Percentiles rank a stretch among this genome's conserved stretches.
Evolutionary conservation across 2,797 vertebrate genomes (phyloP).

Genomic region (Mastacembelus armatus): DNA sequence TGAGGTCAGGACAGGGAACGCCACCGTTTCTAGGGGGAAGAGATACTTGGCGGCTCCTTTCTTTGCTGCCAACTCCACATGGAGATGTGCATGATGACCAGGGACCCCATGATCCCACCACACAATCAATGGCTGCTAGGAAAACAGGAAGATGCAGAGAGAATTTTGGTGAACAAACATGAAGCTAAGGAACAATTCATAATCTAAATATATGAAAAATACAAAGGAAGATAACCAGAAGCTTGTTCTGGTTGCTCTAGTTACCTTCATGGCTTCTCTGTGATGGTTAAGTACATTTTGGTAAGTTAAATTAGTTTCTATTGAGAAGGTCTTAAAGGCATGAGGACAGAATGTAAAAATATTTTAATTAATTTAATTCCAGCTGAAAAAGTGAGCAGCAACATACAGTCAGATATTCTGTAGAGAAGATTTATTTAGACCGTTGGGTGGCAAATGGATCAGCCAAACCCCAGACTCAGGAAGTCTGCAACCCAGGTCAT

Average conservation of each 20-base stretch:
- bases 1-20: constrained; percentile 88
- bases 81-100: constrained; percentile 88
- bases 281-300: not conserved
- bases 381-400: constrained; percentile 27
- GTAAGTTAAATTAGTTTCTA: not conserved
- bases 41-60: constrained; percentile 86
- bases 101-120: constrained; percentile 86
- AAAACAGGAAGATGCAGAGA: constrained; percentile 33
- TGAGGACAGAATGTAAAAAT: not conserved
- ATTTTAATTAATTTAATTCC: not conserved
- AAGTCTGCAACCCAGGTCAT: constrained; percentile 61
- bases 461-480: constrained; percentile 63
- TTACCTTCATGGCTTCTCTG: not conserved
- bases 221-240: not conserved
- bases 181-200: too few species aligned
- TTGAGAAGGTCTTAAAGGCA: not conserved
- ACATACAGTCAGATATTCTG: constrained; percentile 31
- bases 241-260: not conserved
- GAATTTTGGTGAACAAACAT: not conserved
- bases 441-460: constrained; percentile 32
- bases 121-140: constrained; percentile 87
- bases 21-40: constrained; percentile 88
- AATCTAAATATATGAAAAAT: not conserved
- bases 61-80: constrained; percentile 87
- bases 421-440: constrained; percentile 27